Evolutionary conservation across 2,888 invertebrate species (phyloP), one percentile per base, ranked within the genome.

Genomic region (Troides oblongomaculatus): DNA sequence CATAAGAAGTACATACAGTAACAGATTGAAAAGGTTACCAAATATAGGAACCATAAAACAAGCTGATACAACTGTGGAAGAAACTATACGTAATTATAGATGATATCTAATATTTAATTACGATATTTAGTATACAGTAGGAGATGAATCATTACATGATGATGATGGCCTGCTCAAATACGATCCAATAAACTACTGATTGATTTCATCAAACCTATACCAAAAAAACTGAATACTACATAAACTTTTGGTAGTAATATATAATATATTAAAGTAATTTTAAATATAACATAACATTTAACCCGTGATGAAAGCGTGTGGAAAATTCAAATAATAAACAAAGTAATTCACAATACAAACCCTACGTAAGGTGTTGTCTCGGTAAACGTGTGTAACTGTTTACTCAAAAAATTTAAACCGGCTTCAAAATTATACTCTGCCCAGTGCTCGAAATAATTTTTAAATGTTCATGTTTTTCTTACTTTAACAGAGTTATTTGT

Each of bases 271-370:
- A 12, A 39, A 39, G 39, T 39, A 10, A 39, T 39, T 39, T 39
- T 39, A 39, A 39, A 39, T 18, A 57, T 57, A 6, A 62, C 43
- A 58, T 39, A 12, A 58, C 39, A 64, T 56, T 56, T 21, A 8
- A 14, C 10, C 21, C 57, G n/a, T 57, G 18, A 57, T 57, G 57
- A 57, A 57, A 21, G 21, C 18, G 57, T 12, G 7, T 4, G 5
- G 4, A 36, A 62, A 43, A 43, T 43, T 43, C 21, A 62, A 43
- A 43, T 21, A 62, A 62, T 62, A 62, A 62, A 62, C 43, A 43
- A 18, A 8, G 5, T 2, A 62, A 62, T 43, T 62, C 14, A 43
- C 21, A 36, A 56, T 56, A 36, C 36, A 64, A 36, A 62, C 62
- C 4, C 36, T 62, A 2, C 36, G 21, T 10, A 57, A 18, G 21